Base-by-base conservation (phyloP, 1,140 invertebrate species). In the Diorhabda sublineata region DNA sequence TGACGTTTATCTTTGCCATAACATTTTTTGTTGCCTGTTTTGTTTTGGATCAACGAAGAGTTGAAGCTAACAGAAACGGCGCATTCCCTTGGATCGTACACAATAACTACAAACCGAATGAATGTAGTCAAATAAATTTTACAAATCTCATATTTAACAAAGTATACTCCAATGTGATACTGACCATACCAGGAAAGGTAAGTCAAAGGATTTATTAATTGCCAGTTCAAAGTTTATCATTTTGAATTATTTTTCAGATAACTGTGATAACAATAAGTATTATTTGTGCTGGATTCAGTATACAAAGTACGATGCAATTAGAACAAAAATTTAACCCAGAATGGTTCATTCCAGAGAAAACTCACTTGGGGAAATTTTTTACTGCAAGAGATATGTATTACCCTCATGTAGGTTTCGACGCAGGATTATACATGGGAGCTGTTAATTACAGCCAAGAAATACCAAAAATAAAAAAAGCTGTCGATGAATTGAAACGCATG, bases 11-110 rank as follows among this genome's bases (percentile, higher is more conserved):
- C 47, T 87, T 90, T 72, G 90, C 90, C 76, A 84, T 91, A 4
- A 92, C 91, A 5, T 90, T 93, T 81, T 93, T 92, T 81, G 85
- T 91, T n/a, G 91, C 90, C 2, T 86, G 89, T 66, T 88, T 93
- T 73, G 87, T 88, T 0, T 77, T 93, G 63, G 91, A 93, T 75
- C 82, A 90, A 60, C 82, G 77, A 77, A 84, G 91, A 77, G 83
- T 91, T 26, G 83, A 87, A 71, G 75, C 76, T 1, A 86, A 85
- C 65, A 79, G 88, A 75, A 91, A 93, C 80, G 89, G 89, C 7
- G 76, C 90, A 57, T 52, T 91, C 2, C 86, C 87, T 41, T 93
- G 91, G 76, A 88, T 89, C 65, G 80, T 82, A 70, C 87, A 92
- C 77, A 83, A 87, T 69, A 82, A 84, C 57, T 85, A 84, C 61